Conservation (phyloP, 1,140 invertebrate genomes). For the Listronotus oregonensis region DNA sequence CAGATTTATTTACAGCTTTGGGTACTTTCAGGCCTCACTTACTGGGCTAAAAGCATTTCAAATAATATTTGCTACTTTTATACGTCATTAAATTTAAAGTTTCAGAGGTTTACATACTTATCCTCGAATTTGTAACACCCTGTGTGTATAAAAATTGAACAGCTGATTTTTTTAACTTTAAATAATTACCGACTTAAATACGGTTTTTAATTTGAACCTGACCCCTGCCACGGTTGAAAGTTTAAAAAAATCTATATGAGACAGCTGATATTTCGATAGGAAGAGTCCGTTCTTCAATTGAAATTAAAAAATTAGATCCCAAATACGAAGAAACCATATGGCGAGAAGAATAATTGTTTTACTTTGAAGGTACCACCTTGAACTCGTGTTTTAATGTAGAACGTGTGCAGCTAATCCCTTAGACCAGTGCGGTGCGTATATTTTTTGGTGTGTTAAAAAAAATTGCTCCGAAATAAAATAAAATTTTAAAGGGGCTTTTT, state of each 20-base stretch:
- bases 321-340: constrained; percentile 30
- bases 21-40: too few species aligned
- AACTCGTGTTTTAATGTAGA: constrained; percentile 26
- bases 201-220: too few species aligned
- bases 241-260: constrained; percentile 25
- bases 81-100: too few species aligned
- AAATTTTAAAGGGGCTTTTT: too few species aligned
- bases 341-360: constrained; percentile 39
- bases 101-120: too few species aligned
- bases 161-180: background rate
- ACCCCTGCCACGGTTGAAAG: constrained; percentile 7
- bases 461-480: too few species aligned
- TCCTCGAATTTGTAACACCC: too few species aligned
- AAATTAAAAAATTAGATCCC: constrained; percentile 16
- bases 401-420: constrained; percentile 23
- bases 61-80: too few species aligned
- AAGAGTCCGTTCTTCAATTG: constrained; percentile 13
- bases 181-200: too few species aligned
- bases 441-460: background rate
- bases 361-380: constrained; percentile 33
- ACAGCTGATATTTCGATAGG: constrained; percentile 30
- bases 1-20: too few species aligned
- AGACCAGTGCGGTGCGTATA: constrained; percentile 13
- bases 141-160: background rate
- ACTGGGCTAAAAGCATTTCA: too few species aligned